Percentiles rank a stretch among this genome's conserved stretches.
phyloP scores from a whole-genome alignment of 2,797 vertebrate species.

The Hydrolagus colliei region DNA sequence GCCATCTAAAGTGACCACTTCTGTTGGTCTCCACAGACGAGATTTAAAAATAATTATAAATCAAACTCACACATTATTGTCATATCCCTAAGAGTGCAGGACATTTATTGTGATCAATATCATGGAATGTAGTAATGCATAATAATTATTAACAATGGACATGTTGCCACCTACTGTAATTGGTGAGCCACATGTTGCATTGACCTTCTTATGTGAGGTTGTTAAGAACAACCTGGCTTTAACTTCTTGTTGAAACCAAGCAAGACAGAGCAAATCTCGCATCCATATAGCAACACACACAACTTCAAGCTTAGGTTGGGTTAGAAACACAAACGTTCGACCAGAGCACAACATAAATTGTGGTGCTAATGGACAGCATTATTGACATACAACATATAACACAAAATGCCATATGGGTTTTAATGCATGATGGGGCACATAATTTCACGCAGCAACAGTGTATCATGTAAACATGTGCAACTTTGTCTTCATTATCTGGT shows the following conservation, averaged over 20 bases:
- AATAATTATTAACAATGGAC: background rate
- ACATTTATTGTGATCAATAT: background rate
- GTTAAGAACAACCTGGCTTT: background rate
- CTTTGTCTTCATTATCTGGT: slow-evolving; percentile 27
- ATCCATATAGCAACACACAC: background rate
- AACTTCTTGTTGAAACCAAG: background rate
- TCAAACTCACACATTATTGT: background rate
- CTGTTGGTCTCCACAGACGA: background rate
- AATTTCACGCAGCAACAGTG: slow-evolving; percentile 15
- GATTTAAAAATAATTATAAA: slow-evolving; percentile 2
- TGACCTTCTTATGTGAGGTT: background rate
- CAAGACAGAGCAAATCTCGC: background rate
- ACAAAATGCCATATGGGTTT: slow-evolving; percentile 28
- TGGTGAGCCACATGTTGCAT: background rate
- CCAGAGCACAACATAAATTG: slow-evolving; percentile 8
- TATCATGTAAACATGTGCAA: slow-evolving; percentile 23
- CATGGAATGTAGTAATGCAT: background rate
- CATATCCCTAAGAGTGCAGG: background rate
- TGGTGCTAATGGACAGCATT: slow-evolving; percentile 9
- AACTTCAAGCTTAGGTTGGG: background rate
- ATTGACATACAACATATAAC: slow-evolving; percentile 16
- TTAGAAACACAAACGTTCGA: slow-evolving; percentile 2
- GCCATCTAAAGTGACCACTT: slow-evolving; percentile 27
- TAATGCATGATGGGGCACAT: slow-evolving; percentile 27
- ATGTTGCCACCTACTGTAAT: background rate